These are phyloP conservation scores for Rhagologus leucostigma DNA, from an alignment of 2,113 vertebrate species.

Conservation along the genomic window DNA sequence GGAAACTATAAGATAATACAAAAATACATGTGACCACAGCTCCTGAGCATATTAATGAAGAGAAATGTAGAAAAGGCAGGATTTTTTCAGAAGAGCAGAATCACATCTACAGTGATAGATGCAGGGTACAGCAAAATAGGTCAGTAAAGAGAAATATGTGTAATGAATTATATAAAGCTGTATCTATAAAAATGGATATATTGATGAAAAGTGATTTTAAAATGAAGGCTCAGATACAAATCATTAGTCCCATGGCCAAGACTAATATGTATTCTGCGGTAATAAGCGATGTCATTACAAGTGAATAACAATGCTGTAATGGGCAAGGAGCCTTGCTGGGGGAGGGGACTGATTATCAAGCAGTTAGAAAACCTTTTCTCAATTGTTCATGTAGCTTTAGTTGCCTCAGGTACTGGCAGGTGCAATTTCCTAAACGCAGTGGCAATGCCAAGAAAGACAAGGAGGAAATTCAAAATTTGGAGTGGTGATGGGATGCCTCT, in stretches of 20 bases:
- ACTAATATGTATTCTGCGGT: conserved; percentile 51
- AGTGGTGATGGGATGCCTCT: rapidly evolving
- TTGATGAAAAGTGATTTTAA: conserved; percentile 60
- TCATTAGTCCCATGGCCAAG: conserved; percentile 48
- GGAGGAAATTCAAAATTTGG: background rate
- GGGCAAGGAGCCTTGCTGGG: background rate
- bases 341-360: conserved; percentile 29
- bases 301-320: conserved; percentile 41
- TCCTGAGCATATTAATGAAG: conserved; percentile 44
- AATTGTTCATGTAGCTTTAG: background rate
- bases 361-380: conserved; percentile 7
- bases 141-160: conserved; percentile 53
- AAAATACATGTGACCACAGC: background rate
- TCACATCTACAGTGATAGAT: conserved; percentile 37
- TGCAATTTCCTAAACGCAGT: background rate
- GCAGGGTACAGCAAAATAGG: conserved; percentile 56
- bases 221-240: conserved; percentile 58
- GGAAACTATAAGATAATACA: conserved; percentile 7
- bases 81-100: conserved; percentile 12
- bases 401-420: background rate
- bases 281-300: conserved; percentile 60
- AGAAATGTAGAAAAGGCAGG: conserved; percentile 32
- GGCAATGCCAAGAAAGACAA: background rate
- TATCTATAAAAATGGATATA: conserved; percentile 43
- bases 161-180: conserved; percentile 61